Conservation (phyloP, 2,113 vertebrate species). For the Syngnathoides biaculeatus region DNA sequence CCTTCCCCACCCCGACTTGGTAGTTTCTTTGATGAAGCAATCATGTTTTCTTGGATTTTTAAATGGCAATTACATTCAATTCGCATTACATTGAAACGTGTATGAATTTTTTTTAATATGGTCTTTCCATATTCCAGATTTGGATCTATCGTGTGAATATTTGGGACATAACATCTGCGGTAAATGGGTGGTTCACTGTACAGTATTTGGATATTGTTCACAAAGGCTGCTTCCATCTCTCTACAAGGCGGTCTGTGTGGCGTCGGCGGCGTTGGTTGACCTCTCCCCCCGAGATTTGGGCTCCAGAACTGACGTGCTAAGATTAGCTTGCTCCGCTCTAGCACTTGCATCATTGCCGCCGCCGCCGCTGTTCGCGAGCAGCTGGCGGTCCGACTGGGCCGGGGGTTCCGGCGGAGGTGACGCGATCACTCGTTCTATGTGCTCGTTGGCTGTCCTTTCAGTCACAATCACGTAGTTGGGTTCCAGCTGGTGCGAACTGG, state of each 20-base stretch:
- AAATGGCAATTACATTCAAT: too few relatives aligned
- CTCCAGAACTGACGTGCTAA: constrained; percentile 34
- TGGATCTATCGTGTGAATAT: too few relatives aligned
- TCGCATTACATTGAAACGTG: too few relatives aligned
- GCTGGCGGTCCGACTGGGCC: constrained; percentile 42
- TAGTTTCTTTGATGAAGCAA: too few relatives aligned
- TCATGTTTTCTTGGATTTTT: too few relatives aligned
- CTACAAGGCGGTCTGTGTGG: constrained; percentile 71
- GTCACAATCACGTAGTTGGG: constrained; percentile 53
- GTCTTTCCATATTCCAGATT: too few relatives aligned
- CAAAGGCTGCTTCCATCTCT: constrained; percentile 16
- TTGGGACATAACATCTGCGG: background rate
- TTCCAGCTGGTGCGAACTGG: constrained; percentile 61
- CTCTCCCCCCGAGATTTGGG: constrained; percentile 58
- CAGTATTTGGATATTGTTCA: background rate
- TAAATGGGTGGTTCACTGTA: background rate
- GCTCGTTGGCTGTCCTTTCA: constrained; percentile 60
- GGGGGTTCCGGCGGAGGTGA: constrained; percentile 37
- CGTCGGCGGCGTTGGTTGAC: constrained; percentile 31
- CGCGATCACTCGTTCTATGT: constrained; percentile 56
- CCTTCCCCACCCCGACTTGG: too few relatives aligned
- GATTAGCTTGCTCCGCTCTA: constrained; percentile 35
- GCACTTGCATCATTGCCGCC: constrained; percentile 1
- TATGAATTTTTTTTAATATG: too few relatives aligned
- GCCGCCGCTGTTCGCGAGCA: background rate